Base-by-base conservation (phyloP, 2,888 invertebrate genomes). In the Sesamia inferens region DNA sequence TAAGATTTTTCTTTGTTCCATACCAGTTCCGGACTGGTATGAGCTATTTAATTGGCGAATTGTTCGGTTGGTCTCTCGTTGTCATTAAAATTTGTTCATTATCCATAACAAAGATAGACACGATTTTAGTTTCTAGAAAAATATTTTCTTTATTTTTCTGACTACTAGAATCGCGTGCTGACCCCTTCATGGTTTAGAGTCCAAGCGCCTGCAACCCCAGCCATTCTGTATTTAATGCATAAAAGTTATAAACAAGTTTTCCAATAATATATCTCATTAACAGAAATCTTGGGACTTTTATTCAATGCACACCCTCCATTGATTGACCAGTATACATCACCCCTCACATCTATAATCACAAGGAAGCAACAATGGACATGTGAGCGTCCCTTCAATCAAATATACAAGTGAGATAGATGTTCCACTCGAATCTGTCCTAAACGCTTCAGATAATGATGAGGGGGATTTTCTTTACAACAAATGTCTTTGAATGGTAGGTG, bases 391-490 rank as follows among this genome's bases (percentile, higher is more conserved):
- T 10, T n/a, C 55, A 51, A 44, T 5, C 6, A 51, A 47, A 51
- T 47, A 77, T 68, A 44, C 47, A 67, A 68, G 66, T 58, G 63
- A 59, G 57, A 54, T 63, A 57, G 68, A 82, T 59, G 58, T 63
- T 58, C 24, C 39, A 24, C 51, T 62, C 47, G 68, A 68, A 79
- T 57, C 58, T 74, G 63, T 59, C 54, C 58, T n/a, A 11, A 79
- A 63, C 7, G 66, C 39, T 55, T 13, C 48, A 24, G 61, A 67
- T 82, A 78, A 82, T 79, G 66, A 69, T 68, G 68, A 78, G 66
- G 77, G 78, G 47, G 63, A 67, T 67, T 77, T 66, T 74, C 63
- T 80, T 78, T 39, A 67, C 55, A 51, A 67, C 55, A 51, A 72
- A 78, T 82, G 22, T 82, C 66, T 65, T 59, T 42, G 59, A 66